Percentiles rank a stretch among this genome's conserved stretches.
Conservation (phyloP, 2,888 invertebrate genomes). For the Drosophila niveifrons region DNA sequence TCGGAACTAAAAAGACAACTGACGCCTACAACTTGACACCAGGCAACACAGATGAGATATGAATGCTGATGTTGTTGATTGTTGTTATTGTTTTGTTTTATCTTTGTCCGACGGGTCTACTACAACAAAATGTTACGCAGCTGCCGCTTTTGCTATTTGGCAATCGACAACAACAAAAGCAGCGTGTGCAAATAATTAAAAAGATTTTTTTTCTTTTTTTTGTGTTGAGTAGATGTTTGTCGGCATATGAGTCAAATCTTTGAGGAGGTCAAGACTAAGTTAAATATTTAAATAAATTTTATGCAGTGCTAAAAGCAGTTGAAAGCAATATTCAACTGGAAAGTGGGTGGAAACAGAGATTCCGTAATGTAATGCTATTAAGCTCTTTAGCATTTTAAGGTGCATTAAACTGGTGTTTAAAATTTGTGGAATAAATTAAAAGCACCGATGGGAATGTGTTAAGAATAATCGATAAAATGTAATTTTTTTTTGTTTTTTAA, state of each 20-base stretch:
- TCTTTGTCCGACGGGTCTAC: slow-evolving; percentile 45
- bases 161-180: slow-evolving; percentile 42
- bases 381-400: not conserved
- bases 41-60: slow-evolving; percentile 46
- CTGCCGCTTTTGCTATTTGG: slow-evolving; percentile 48
- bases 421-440: too few species aligned
- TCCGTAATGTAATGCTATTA: not conserved
- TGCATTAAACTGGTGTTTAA: too few species aligned
- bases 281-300: slow-evolving; percentile 26
- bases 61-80: slow-evolving; percentile 37
- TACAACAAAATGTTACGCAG: slow-evolving; percentile 65
- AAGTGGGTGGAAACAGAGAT: not conserved
- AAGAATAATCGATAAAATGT: not conserved
- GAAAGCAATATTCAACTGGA: not conserved
- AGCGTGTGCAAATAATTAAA: slow-evolving; percentile 70
- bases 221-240: slow-evolving; percentile 32
- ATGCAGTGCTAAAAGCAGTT: slow-evolving; percentile 16
- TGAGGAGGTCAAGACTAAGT: slow-evolving; percentile 32
- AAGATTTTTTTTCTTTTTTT: slow-evolving; percentile 32
- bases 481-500: not conserved
- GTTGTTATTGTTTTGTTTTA: slow-evolving; percentile 36
- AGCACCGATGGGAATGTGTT: too few species aligned
- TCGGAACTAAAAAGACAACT: slow-evolving; percentile 46
- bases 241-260: slow-evolving; percentile 30
- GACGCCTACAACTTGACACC: slow-evolving; percentile 69